These are phyloP conservation scores for Dyspetes luteomarginatus DNA, from an alignment of 2,888 invertebrate genomes.

Conservation along the genomic window DNA sequence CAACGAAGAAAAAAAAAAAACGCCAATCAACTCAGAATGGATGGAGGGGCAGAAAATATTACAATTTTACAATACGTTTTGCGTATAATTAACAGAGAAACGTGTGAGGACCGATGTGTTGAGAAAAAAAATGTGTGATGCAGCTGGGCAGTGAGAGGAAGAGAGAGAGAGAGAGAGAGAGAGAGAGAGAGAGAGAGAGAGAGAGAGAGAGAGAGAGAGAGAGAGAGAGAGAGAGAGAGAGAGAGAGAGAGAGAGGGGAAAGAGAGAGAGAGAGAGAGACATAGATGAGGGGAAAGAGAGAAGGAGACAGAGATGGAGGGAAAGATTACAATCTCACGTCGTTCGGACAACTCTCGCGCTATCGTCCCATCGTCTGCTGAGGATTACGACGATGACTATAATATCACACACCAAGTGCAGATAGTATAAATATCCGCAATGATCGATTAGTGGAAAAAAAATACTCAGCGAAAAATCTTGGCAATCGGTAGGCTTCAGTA, in stretches of 20 bases:
- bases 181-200: background rate
- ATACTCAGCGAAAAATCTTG: slow-evolving; percentile 32
- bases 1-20: slow-evolving; percentile 8
- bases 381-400: slow-evolving; percentile 7
- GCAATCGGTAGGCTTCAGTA: slow-evolving; percentile 5
- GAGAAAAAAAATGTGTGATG: background rate
- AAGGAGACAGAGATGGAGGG: background rate
- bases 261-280: background rate
- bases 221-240: background rate
- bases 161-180: background rate
- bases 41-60: slow-evolving; percentile 23
- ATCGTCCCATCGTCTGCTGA: background rate
- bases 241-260: background rate
- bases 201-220: background rate
- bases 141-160: background rate
- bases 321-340: slow-evolving; percentile 32
- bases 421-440: slow-evolving; percentile 28
- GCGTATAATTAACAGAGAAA: slow-evolving; percentile 40
- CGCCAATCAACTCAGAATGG: background rate
- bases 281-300: too few relatives aligned
- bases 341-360: background rate
- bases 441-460: slow-evolving; percentile 45
- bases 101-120: slow-evolving; percentile 1
- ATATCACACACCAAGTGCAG: background rate
- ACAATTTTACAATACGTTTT: slow-evolving; percentile 14